phyloP scores from a whole-genome alignment of 2,888 invertebrate species.

The Girardia tigrina region DNA sequence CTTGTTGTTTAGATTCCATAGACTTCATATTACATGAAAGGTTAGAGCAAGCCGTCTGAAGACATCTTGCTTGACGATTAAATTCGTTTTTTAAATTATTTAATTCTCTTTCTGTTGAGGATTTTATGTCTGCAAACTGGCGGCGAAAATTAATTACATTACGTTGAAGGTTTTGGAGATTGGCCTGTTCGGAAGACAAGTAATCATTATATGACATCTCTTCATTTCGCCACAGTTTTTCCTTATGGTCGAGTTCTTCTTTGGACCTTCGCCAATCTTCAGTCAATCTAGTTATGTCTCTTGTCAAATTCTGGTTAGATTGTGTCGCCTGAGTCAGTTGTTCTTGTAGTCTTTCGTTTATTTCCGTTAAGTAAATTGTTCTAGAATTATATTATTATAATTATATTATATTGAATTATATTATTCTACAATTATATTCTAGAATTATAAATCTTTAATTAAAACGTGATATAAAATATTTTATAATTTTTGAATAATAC shows the following conservation, averaged over 20 bases:
- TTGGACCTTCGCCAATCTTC: constrained; percentile 58
- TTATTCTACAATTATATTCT: no score
- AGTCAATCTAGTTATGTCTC: constrained; percentile 75
- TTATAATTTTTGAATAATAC: no score
- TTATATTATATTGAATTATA: no score
- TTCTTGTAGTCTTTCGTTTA: constrained; percentile 64
- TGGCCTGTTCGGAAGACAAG: constrained; percentile 78
- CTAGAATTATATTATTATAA: no score
- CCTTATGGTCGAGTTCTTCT: constrained; percentile 74
- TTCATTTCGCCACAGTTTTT: constrained; percentile 86
- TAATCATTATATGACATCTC: constrained; percentile 85
- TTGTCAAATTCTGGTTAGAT: constrained; percentile 75
- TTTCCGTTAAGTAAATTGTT: constrained; percentile 54
- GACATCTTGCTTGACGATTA: constrained; percentile 60
- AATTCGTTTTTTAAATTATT: constrained; percentile 52
- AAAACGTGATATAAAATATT: no score
- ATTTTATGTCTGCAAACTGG: constrained; percentile 73
- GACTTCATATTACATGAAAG: constrained; percentile 51
- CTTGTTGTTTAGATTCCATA: constrained; percentile 43
- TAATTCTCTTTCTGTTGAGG: constrained; percentile 71
- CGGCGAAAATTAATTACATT: constrained; percentile 79
- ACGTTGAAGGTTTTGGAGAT: constrained; percentile 74
- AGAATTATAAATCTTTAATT: no score
- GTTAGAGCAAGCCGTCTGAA: constrained; percentile 60
- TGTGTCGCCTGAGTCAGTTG: constrained; percentile 81